Percentiles rank a stretch among this genome's conserved stretches.
Evolutionary conservation across 2,797 vertebrate genomes (phyloP).

Genomic region (Sardinella longiceps): DNA sequence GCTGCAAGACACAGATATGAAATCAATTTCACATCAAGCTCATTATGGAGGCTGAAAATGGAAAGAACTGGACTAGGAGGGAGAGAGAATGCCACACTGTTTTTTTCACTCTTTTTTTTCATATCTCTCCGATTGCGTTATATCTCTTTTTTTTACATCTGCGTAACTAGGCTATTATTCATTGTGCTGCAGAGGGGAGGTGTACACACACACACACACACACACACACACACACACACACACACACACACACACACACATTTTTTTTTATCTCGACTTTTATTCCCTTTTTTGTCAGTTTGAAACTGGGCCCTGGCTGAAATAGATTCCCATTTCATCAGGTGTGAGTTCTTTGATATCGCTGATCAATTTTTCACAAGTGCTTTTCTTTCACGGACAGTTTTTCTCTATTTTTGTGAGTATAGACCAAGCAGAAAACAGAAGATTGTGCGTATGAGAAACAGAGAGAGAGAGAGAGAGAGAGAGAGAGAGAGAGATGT

Average conservation of each 20-base stretch:
- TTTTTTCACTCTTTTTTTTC: constrained; percentile 21
- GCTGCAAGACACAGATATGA: constrained; percentile 27
- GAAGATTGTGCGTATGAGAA: constrained; percentile 48
- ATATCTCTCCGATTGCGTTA: constrained; percentile 22
- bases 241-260: background rate
- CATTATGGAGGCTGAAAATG: constrained; percentile 50
- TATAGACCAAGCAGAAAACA: constrained; percentile 36
- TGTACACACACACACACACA: constrained; percentile 46
- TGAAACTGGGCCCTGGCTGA: constrained; percentile 47
- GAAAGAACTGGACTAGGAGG: constrained; percentile 56
- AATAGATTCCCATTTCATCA: constrained; percentile 64
- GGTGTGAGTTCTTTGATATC: constrained; percentile 67
- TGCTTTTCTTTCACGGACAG: constrained; percentile 69
- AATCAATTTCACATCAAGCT: constrained; percentile 33
- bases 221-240: background rate
- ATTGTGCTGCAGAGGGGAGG: background rate
- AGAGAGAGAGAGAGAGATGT: no score
- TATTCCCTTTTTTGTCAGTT: constrained; percentile 54
- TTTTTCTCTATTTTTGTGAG: constrained; percentile 38
- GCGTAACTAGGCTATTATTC: constrained; percentile 40
- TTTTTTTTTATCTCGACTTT: constrained; percentile 1
- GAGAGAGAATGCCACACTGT: constrained; percentile 40
- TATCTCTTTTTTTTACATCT: constrained; percentile 43
- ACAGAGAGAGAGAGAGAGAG: no score
- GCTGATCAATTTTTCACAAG: constrained; percentile 69